Percentiles rank a stretch among this genome's conserved stretches.
phyloP scores from a whole-genome alignment of 2,888 invertebrate genomes.

The Athalia circularis region DNA sequence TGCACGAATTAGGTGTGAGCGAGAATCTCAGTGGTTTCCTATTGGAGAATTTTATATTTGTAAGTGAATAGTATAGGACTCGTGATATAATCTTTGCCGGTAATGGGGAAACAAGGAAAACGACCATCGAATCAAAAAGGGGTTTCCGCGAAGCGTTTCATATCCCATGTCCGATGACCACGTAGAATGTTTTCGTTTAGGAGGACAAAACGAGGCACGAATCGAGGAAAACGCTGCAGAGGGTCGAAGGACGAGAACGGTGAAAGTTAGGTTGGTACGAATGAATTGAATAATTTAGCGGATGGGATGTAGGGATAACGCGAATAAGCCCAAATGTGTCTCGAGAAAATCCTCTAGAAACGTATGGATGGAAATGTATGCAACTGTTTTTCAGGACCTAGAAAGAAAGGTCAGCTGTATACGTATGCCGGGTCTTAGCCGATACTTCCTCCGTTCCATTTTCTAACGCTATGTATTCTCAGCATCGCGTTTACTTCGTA shows the following conservation, averaged over 20 bases:
- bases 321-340: conserved; percentile 55
- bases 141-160: background rate
- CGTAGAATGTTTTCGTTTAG: conserved; percentile 30
- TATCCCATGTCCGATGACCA: conserved; percentile 15
- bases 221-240: conserved; percentile 5
- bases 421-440: background rate
- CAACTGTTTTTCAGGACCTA: conserved; percentile 10
- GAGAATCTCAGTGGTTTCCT: too few species aligned
- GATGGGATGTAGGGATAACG: conserved; percentile 53
- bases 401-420: conserved; percentile 24
- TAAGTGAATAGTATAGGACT: background rate
- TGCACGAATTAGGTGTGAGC: too few species aligned
- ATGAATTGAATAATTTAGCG: conserved; percentile 43
- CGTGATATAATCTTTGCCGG: background rate
- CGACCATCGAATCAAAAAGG: conserved; percentile 5
- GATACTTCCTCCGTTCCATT: background rate
- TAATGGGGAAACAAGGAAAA: conserved; percentile 7
- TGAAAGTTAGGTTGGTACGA: conserved; percentile 37
- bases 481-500: conserved; percentile 11
- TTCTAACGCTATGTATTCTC: conserved; percentile 9
- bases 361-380: conserved; percentile 26
- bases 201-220: conserved; percentile 30
- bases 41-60: background rate
- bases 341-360: conserved; percentile 39
- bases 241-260: conserved; percentile 30